phyloP scores from a whole-genome alignment of 1,140 invertebrate species.

The Sweltsa coloradensis region DNA sequence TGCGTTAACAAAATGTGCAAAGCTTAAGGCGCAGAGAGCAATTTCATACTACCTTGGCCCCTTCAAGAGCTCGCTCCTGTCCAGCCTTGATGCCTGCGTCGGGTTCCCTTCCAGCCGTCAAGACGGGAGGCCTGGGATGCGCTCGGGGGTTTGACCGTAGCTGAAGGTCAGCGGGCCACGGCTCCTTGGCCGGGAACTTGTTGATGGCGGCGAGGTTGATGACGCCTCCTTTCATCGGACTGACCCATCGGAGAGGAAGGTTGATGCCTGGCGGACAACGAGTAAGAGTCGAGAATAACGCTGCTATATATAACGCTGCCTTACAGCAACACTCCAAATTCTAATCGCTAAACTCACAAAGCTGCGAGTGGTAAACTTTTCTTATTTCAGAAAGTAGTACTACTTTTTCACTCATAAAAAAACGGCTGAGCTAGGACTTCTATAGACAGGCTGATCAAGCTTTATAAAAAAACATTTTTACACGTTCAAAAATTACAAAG shows the following conservation, averaged over 20 bases:
- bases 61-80: conserved; percentile 79
- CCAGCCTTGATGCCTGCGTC: conserved; percentile 71
- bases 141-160: conserved; percentile 83
- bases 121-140: conserved; percentile 79
- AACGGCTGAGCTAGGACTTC: background rate
- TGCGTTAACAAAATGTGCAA: background rate
- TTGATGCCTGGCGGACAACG: conserved; percentile 49
- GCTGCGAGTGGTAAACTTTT: background rate
- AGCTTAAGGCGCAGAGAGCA: too few relatives aligned
- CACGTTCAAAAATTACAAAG: too few relatives aligned
- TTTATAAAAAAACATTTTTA: too few relatives aligned
- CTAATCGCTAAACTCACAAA: too few relatives aligned
- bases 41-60: conserved; percentile 72
- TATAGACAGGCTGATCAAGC: too few relatives aligned
- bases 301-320: too few relatives aligned
- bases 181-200: conserved; percentile 63
- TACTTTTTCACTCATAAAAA: background rate
- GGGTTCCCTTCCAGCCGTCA: conserved; percentile 87
- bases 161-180: conserved; percentile 95
- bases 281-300: conserved; percentile 14
- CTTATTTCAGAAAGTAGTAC: background rate
- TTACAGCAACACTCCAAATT: too few relatives aligned
- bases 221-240: conserved; percentile 91
- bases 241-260: conserved; percentile 94
- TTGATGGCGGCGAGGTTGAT: conserved; percentile 93